Percentiles rank a stretch among this genome's conserved stretches.
These are phyloP conservation scores for Eueremaeus valkanovi DNA, from an alignment of 2,888 invertebrate species.

Conservation along the genomic window DNA sequence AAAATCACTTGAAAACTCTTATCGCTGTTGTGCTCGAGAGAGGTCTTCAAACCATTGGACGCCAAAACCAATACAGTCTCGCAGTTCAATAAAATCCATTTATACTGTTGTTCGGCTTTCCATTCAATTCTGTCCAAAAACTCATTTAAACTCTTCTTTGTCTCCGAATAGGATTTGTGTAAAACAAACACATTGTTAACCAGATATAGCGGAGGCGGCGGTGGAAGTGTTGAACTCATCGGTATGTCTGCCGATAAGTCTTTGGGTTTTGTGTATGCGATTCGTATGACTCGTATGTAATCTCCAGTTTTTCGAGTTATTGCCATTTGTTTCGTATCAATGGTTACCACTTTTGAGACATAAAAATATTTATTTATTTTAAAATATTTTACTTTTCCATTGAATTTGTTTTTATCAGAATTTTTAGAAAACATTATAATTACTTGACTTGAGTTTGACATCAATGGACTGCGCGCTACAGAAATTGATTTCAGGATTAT, in stretches of 20 bases:
- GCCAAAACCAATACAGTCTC: constrained; percentile 25
- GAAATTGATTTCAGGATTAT: constrained; percentile 32
- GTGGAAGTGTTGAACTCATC: constrained; percentile 7
- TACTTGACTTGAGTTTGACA: constrained; percentile 39
- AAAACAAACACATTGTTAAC: background rate
- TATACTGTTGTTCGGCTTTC: background rate
- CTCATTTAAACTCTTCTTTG: constrained; percentile 22
- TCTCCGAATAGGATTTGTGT: constrained; percentile 22
- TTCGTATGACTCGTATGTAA: constrained; percentile 46
- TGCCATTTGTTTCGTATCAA: constrained; percentile 45
- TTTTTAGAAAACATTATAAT: background rate
- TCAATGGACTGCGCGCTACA: constrained; percentile 32
- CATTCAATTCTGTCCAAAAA: constrained; percentile 19
- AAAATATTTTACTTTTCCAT: too few relatives aligned
- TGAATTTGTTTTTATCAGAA: too few relatives aligned
- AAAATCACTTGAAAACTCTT: constrained; percentile 33
- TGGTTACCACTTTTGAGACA: constrained; percentile 20
- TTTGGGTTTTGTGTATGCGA: constrained; percentile 42
- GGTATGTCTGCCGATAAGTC: background rate
- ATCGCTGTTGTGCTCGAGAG: background rate
- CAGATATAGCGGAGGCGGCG: constrained; percentile 37
- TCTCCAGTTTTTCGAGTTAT: constrained; percentile 45
- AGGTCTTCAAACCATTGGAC: background rate
- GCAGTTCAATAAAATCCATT: constrained; percentile 6
- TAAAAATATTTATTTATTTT: background rate